Percentiles rank a stretch among this genome's conserved stretches.
Conservation (phyloP, 2,113 vertebrate genomes). For the Holacanthus passer region DNA sequence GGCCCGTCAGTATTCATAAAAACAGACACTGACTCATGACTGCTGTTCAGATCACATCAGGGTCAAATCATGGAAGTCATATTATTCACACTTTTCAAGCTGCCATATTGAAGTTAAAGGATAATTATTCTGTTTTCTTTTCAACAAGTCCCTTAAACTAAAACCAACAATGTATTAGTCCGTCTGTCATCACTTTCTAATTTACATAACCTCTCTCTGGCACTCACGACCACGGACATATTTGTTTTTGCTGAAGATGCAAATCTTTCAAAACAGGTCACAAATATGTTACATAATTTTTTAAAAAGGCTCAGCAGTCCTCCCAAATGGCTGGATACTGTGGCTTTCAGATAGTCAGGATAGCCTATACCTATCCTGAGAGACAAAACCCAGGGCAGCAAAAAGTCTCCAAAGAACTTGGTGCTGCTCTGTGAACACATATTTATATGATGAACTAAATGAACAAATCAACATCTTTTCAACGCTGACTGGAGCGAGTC, state of each 20-base stretch:
- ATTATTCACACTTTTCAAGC: not conserved
- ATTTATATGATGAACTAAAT: not conserved
- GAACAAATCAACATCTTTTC: not conserved
- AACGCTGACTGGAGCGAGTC: not conserved
- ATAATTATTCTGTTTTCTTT: not conserved
- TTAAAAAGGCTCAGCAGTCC: not conserved
- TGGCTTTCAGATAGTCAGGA: not conserved
- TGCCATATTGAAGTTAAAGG: not conserved
- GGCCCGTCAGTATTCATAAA: conserved; percentile 3
- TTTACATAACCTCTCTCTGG: not conserved
- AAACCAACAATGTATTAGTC: not conserved
- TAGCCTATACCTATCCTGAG: no score
- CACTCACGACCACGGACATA: not conserved
- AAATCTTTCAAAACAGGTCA: not conserved
- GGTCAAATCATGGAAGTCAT: conserved; percentile 3
- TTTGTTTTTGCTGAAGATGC: not conserved
- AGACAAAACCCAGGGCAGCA: not conserved
- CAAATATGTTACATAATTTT: not conserved
- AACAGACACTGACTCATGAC: not conserved
- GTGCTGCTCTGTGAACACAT: not conserved
- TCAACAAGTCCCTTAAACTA: not conserved
- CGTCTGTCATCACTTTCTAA: not conserved
- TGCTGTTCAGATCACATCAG: conserved; percentile 1
- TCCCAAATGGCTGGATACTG: not conserved
- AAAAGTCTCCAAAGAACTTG: not conserved